Base-by-base conservation (phyloP, 2,888 invertebrate genomes). In the Cheilosia impressa region DNA sequence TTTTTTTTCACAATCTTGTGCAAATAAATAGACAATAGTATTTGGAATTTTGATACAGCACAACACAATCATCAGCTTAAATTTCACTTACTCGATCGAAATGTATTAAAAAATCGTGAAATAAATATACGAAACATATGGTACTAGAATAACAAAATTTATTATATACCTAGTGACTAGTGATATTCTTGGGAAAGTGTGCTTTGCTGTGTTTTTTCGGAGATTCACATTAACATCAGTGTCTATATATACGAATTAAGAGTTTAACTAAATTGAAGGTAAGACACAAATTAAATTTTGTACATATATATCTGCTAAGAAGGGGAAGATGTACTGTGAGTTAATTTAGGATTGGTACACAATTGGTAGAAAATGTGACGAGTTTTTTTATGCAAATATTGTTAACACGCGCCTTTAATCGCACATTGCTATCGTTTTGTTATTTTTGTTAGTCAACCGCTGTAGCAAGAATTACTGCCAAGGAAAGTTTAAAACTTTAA, bases 81-180 rank as follows among this genome's bases (percentile, higher is more conserved):
- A 19, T 55, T 34, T 47, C 34, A 13, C n/a, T 17, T 38, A 13
- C 17, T 66, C 13, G 43, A 50, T 60, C 43, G 58, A 17, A 53
- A 62, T 69, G 77, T 69, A 45, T 60, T 43, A 9, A 2, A 47
- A 34, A 43, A 38, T 76, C 53, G 68, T 53, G 31, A 68, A 76
- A 60, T 58, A 41, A 24, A 4, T 75, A 45, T 52, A 15, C 27
- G 10, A 38, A 77, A 50, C 78, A 77, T 77, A 77, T 62, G 77
- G 50, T 66, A 52, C 17, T 38, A 27, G 38, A 19, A 60, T 17
- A 19, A 47, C 7, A 47, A 47, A 19, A 47, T 9, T 19, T 10
- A 9, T 19, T 19, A 47, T 1, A 19, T 45, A 17, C 7, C 17
- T 19, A 47, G 17, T 47, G 47, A 9, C 47, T 38, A 19, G 24